Evolutionary conservation across 2,797 vertebrate species (phyloP), one percentile per base, ranked within the genome.

Genomic region (Bradypus variegatus): DNA sequence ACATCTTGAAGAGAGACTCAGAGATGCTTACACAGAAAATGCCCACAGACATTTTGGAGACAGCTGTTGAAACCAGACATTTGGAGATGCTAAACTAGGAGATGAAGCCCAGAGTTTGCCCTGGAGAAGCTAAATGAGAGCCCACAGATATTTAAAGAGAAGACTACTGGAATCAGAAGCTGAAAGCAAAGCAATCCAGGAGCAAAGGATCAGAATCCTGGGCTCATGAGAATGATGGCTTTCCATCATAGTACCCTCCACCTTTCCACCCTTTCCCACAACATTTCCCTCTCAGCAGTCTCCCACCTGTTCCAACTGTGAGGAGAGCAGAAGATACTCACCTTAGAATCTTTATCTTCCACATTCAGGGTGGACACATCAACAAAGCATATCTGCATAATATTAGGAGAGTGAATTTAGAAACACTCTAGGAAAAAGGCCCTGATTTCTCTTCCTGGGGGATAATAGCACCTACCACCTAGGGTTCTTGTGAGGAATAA

Each of bases 351-450:
- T 94, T 95, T 95, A 53, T 92, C 91, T 95, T 96, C 95, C 18
- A 83, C 8, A 1, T 94, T 97, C 86, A 96, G 72, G 91, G 94
- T 96, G 67, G 96, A 91, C 73, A 96, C 94, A 69, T 96, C 96
- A 16, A 88, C 95, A 93, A 96, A 97, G 86, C 89, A 69, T 94
- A 96, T 97, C 96, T 96, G 94, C 38, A 92, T 58, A 78, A 96
- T 93, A 95, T 90, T 78, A 92, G 45, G 36, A 93, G 45, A 36
- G 29, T 90, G 6, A 62, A 87, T 91, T 96, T 89, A 95, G 91
- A 88, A 88, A 89, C 89, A 65, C 27, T 82, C 21, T 72, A 65
- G 27, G 89, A 33, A 77, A 94, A 93, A 89, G 41, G 29, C 33
- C 25, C 33, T 55, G 36, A 48, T 90, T 82, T 93, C 19, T 75